Base-by-base conservation (phyloP, 2,113 vertebrate species). In the Sphyrna mokarran region DNA sequence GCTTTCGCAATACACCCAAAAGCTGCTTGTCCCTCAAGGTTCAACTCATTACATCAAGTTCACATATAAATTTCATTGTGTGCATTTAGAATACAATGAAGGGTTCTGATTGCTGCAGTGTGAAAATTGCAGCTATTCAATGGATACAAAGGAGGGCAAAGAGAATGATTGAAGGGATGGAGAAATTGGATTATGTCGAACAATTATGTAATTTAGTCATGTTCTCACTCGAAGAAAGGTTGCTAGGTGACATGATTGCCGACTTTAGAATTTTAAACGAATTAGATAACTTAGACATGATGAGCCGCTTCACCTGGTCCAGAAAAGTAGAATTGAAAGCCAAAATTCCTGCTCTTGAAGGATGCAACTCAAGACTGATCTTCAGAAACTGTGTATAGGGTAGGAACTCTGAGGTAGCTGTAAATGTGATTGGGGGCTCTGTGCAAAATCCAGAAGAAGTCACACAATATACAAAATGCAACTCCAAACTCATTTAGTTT, bases 1-100 rank as follows among this genome's bases (percentile, higher is more conserved):
- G 97, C 97, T 96, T 97, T 97, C 95, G 96, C 98, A 98, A 98
- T 97, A 96, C 97, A 97, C 97, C 97, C 97, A 97, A 97, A 98
- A 97, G 96, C 96, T 96, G 96, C 95, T 96, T 97, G 97, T 97
- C 97, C 96, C 97, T 96, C 96, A 98, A 98, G 98, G 97, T 97
- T 98, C 97, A 98, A 63, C 68, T 95, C 96, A 97, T 97, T 96
- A 86, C 96, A 96, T 18, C 76, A 97, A 97, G 96, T 96, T 87
- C 94, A 91, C n/a, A 91, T 33, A 66, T 66, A 66, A 91, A 91
- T 91, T 16, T n/a, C n/a, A 23, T 91, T 63, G 89, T 63, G 61
- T 33, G 87, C 29, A 33, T 29, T 91, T n/a, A 66, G 89, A 66
- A 91, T 66, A n/a, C 89, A 7, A 63, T 37, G 58, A 33, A n/a